These are phyloP conservation scores for Mustela lutreola DNA, from an alignment of 2,113 vertebrate genomes.

Conservation along the genomic window DNA sequence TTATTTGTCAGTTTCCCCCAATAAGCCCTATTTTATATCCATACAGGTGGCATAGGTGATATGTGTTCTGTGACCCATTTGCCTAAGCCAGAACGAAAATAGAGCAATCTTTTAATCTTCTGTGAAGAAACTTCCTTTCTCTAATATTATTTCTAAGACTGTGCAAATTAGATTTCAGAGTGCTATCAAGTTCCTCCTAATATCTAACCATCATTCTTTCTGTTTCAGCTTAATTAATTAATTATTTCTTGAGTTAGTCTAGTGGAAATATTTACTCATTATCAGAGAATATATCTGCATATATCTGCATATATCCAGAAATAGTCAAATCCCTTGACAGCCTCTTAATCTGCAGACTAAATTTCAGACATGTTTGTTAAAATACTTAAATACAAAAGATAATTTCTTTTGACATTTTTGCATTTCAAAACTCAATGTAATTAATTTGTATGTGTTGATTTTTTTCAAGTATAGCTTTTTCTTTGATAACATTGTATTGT, in stretches of 20 bases:
- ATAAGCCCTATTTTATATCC: background rate
- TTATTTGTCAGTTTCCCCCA: background rate
- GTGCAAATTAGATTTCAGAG: background rate
- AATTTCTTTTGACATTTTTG: constrained; percentile 58
- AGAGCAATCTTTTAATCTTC: background rate
- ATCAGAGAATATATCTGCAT: constrained; percentile 3
- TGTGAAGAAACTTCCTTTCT: background rate
- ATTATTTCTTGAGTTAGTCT: constrained; percentile 54
- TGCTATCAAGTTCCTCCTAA: constrained; percentile 34
- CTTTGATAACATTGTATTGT: constrained; percentile 72
- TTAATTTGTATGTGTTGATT: constrained; percentile 73
- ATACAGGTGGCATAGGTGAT: background rate
- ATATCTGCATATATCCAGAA: background rate
- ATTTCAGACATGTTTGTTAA: constrained; percentile 56
- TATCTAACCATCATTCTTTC: background rate
- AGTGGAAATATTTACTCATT: constrained; percentile 38
- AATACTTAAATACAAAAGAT: constrained; percentile 48
- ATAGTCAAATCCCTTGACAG: background rate
- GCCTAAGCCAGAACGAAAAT: background rate
- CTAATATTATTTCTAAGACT: constrained; percentile 24
- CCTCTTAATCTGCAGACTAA: background rate
- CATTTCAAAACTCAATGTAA: constrained; percentile 60
- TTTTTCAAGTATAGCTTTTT: constrained; percentile 76
- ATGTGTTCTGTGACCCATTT: background rate
- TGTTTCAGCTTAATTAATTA: background rate